phyloP scores from a whole-genome alignment of 2,113 vertebrate genomes.

The Elanoides forficatus region DNA sequence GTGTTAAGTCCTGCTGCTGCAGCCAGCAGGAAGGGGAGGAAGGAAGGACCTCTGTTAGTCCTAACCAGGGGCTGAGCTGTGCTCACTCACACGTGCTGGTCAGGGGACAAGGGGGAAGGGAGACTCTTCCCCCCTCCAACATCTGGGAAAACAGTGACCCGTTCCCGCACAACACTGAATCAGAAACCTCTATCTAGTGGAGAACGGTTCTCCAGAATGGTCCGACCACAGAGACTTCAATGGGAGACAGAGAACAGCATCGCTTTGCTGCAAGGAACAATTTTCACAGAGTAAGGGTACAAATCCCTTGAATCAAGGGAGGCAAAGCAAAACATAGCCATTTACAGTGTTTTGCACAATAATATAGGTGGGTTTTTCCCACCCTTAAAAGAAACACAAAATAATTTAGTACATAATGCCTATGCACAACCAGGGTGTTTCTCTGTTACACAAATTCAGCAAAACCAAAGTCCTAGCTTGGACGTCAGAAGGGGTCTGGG shows the following conservation, averaged over 20 bases:
- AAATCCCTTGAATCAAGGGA: background rate
- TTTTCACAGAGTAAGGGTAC: background rate
- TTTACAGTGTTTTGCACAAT: background rate
- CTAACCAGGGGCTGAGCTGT: background rate
- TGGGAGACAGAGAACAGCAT: background rate
- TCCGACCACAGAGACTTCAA: background rate
- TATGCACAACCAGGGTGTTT: background rate
- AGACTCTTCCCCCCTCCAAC: fast-evolving
- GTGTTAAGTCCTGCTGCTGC: too few relatives aligned
- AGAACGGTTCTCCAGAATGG: background rate
- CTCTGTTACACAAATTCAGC: background rate
- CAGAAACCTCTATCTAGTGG: background rate
- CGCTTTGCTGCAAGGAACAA: background rate
- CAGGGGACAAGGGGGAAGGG: background rate
- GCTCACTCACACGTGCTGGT: background rate
- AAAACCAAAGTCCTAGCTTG: background rate
- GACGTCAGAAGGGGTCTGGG: background rate
- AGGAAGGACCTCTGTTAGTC: too few relatives aligned
- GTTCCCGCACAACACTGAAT: background rate
- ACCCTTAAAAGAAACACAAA: background rate
- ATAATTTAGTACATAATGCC: background rate
- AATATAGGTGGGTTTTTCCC: background rate
- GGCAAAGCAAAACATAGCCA: background rate
- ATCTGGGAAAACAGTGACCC: background rate
- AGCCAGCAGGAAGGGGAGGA: background rate